Evolutionary conservation across 2,888 invertebrate genomes (phyloP).

Genomic region (Cerceris rybyensis): DNA sequence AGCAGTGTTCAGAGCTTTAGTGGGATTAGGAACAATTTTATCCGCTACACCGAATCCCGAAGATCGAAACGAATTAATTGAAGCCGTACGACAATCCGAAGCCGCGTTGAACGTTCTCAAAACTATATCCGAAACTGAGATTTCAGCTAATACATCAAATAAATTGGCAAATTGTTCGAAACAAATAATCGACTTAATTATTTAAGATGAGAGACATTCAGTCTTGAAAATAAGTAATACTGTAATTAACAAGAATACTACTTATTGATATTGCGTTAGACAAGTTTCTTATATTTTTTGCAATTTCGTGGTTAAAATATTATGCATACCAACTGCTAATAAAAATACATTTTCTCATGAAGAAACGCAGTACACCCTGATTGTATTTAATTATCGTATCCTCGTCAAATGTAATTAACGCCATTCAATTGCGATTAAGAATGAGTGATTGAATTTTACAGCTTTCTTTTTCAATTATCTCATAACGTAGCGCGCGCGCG

Average conservation of each 20-base stretch:
- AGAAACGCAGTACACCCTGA: neutral
- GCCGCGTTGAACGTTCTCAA: slow-evolving; percentile 67
- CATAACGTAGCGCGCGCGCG: no score
- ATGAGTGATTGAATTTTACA: no score
- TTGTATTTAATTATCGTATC: no score
- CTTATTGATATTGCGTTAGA: slow-evolving; percentile 35
- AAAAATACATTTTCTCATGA: slow-evolving; percentile 58
- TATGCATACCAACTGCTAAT: slow-evolving; percentile 51
- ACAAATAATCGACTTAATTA: slow-evolving; percentile 76
- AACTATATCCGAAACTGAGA: slow-evolving; percentile 69
- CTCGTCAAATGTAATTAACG: no score
- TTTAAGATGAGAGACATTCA: slow-evolving; percentile 54
- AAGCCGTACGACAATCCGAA: slow-evolving; percentile 71
- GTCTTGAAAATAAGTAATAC: slow-evolving; percentile 33
- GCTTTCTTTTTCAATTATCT: slow-evolving; percentile 27
- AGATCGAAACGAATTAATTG: slow-evolving; percentile 70
- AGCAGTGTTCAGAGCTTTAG: slow-evolving; percentile 89
- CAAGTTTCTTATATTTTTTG: slow-evolving; percentile 55
- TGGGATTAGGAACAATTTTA: slow-evolving; percentile 89
- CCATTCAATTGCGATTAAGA: no score
- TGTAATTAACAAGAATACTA: slow-evolving; percentile 41
- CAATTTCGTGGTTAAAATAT: slow-evolving; percentile 46
- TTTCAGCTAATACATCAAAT: slow-evolving; percentile 56
- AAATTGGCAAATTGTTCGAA: slow-evolving; percentile 76
- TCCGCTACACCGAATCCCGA: slow-evolving; percentile 81